Percentiles rank a stretch among this genome's conserved stretches.
Evolutionary conservation across 2,113 vertebrate species (phyloP).

Genomic region (Semnornis frantzii): DNA sequence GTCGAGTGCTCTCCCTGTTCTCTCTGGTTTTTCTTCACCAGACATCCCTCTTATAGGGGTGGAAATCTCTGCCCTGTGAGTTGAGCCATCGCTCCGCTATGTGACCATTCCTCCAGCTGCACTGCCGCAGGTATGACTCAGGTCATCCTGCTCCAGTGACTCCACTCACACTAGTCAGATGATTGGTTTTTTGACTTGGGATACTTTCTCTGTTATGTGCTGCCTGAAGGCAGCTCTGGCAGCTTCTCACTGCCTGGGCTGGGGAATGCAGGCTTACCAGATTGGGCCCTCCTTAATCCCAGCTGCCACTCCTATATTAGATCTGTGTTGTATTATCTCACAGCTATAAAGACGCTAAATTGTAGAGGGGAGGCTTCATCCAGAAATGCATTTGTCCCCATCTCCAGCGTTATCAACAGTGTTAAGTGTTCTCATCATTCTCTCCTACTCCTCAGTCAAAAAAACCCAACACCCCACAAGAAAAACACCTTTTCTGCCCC

Average conservation of each 20-base stretch:
- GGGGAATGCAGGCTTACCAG: neutral
- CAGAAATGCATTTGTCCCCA: neutral
- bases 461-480: neutral
- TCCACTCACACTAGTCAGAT: neutral
- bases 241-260: neutral
- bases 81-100: neutral
- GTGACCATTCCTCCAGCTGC: neutral
- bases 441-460: neutral
- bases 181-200: neutral
- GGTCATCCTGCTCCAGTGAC: neutral
- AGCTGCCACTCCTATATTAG: neutral
- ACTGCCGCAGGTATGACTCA: neutral
- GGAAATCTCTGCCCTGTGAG: neutral
- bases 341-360: neutral
- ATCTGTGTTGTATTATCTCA: neutral
- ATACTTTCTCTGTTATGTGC: neutral
- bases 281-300: neutral
- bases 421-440: neutral
- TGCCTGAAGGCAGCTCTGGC: neutral
- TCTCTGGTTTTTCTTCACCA: neutral
- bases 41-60: neutral
- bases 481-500: neutral
- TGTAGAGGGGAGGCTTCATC: neutral
- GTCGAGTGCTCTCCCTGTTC: rapidly evolving
- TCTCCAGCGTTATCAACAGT: neutral